These are phyloP conservation scores for Sternarchorhynchus goeldii DNA, from an alignment of 2,797 vertebrate species.

Conservation along the genomic window DNA sequence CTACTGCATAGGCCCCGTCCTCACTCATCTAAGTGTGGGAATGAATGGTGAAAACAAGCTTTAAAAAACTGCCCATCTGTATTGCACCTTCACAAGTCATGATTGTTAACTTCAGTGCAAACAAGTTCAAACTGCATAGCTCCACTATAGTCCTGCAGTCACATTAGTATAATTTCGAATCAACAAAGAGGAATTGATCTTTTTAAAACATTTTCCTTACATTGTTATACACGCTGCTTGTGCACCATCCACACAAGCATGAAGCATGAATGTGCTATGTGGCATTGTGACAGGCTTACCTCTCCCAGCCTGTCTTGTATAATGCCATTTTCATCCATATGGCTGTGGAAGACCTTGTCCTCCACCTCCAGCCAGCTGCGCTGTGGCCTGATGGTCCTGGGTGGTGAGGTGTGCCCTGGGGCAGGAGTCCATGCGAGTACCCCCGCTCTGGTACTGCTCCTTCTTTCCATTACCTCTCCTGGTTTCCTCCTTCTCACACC, in stretches of 20 bases:
- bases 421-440: slow-evolving; percentile 66
- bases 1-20: slow-evolving; percentile 17
- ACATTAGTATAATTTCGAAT: too few species aligned
- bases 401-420: slow-evolving; percentile 54
- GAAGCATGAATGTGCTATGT: not conserved
- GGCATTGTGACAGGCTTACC: slow-evolving; percentile 25
- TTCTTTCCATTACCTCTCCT: slow-evolving; percentile 62
- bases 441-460: slow-evolving; percentile 54
- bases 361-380: slow-evolving; percentile 41
- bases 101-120: too few species aligned
- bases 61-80: too few species aligned
- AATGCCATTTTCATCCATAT: slow-evolving; percentile 78
- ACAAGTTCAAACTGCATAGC: too few species aligned
- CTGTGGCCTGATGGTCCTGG: slow-evolving; percentile 56
- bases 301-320: slow-evolving; percentile 63
- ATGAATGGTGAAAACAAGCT: not conserved
- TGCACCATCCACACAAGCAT: not conserved
- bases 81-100: too few species aligned
- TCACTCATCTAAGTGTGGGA: slow-evolving; percentile 3
- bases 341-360: slow-evolving; percentile 63
- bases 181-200: too few species aligned
- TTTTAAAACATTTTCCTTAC: too few species aligned
- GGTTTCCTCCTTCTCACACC: slow-evolving; percentile 1
- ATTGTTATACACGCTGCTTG: too few species aligned
- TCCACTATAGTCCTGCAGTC: too few species aligned